Percentiles rank a stretch among this genome's conserved stretches.
phyloP scores from a whole-genome alignment of 2,113 vertebrate genomes.

The Dipodomys ordii region DNA sequence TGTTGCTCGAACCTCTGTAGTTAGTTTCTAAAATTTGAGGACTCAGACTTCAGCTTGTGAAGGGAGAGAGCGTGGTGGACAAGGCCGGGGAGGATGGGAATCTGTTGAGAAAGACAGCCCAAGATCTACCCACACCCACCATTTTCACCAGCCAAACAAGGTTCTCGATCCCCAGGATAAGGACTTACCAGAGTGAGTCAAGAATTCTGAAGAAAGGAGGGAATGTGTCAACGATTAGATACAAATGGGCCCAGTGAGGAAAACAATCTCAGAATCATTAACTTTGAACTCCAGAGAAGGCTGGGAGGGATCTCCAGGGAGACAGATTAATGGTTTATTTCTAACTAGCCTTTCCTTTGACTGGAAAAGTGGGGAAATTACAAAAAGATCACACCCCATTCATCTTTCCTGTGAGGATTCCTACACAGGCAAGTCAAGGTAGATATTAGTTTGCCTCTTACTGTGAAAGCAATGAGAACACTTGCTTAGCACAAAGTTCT shows the following conservation, averaged over 20 bases:
- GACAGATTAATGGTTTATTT: slow-evolving; percentile 64
- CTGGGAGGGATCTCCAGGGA: not conserved
- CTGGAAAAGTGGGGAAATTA: not conserved
- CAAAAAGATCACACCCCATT: slow-evolving; percentile 22
- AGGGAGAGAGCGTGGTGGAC: not conserved
- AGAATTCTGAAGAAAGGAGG: slow-evolving; percentile 60
- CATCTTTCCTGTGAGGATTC: slow-evolving; percentile 42
- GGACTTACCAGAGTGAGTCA: slow-evolving; percentile 36
- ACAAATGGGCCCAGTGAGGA: not conserved
- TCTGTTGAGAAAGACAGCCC: not conserved
- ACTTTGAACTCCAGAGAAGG: slow-evolving; percentile 43
- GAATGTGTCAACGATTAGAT: slow-evolving; percentile 61
- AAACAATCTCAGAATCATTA: slow-evolving; percentile 75
- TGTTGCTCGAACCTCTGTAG: not conserved
- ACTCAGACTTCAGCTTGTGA: not conserved
- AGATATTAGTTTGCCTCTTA: slow-evolving; percentile 1
- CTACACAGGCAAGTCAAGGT: slow-evolving; percentile 28
- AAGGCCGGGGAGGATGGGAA: no score
- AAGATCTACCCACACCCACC: not conserved
- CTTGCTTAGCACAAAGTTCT: not conserved
- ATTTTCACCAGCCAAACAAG: not conserved
- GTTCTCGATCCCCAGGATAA: not conserved
- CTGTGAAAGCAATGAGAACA: not conserved
- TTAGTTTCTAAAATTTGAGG: not conserved
- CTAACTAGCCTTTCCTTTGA: slow-evolving; percentile 22